phyloP scores from a whole-genome alignment of 2,888 invertebrate genomes.

The Margaritifera margaritifera region DNA sequence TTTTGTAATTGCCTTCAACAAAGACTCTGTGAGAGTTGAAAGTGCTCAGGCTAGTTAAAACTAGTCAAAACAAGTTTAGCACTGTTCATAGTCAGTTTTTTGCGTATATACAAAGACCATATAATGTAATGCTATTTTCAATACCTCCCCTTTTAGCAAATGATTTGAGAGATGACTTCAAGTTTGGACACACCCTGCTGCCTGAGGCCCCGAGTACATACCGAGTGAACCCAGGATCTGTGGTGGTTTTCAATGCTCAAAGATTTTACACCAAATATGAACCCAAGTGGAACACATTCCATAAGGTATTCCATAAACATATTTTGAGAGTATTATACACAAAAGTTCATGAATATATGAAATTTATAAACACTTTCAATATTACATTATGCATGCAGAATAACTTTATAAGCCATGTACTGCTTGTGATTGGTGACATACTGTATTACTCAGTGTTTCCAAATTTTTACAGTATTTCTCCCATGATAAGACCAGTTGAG shows the following conservation, averaged over 20 bases:
- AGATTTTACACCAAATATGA: constrained; percentile 76
- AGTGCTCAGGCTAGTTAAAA: no score
- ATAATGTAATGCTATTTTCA: neutral
- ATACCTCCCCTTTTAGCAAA: constrained; percentile 65
- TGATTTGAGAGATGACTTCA: constrained; percentile 73
- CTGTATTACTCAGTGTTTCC: no score
- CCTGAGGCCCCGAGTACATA: constrained; percentile 65
- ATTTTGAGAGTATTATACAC: neutral
- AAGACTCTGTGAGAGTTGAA: no score
- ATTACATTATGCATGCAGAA: no score
- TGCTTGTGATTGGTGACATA: no score
- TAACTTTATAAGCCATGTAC: no score
- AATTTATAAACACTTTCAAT: no score
- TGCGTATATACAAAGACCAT: neutral
- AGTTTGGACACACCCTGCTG: constrained; percentile 74
- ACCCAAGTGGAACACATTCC: constrained; percentile 72
- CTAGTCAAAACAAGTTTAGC: no score
- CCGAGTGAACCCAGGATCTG: constrained; percentile 65
- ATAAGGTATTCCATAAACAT: constrained; percentile 65
- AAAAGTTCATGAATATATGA: neutral
- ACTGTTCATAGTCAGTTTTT: no score
- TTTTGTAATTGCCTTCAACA: no score
- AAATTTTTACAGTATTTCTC: no score
- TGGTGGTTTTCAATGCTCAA: constrained; percentile 75
- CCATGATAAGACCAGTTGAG: no score